Conservation (phyloP, 2,113 vertebrate species). For the Odocoileus hemionus region DNA sequence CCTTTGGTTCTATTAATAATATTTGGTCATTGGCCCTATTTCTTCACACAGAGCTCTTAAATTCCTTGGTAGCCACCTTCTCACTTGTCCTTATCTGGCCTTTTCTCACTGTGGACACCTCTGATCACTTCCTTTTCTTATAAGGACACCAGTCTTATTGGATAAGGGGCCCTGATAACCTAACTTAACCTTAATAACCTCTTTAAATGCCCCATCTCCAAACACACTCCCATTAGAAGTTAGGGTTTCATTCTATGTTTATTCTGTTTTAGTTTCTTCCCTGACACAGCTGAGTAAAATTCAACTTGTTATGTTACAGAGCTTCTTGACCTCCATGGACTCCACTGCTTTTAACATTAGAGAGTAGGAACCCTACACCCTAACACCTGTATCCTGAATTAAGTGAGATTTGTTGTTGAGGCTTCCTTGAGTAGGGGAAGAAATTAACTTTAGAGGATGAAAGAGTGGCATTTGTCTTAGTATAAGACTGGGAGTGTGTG, state of each 20-base stretch:
- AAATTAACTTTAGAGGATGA: background rate
- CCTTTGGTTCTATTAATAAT: background rate
- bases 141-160: background rate
- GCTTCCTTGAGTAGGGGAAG: background rate
- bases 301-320: background rate
- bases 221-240: too few species aligned
- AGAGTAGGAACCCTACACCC: rapidly evolving
- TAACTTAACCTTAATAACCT: background rate
- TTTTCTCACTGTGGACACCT: background rate
- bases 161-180: background rate
- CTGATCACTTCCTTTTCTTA: background rate
- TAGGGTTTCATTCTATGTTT: background rate
- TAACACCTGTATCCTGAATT: background rate
- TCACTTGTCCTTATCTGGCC: background rate
- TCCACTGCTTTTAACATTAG: background rate
- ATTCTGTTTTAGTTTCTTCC: background rate
- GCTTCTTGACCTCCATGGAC: rapidly evolving
- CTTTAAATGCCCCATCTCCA: background rate
- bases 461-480: background rate
- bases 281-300: background rate
- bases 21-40: background rate
- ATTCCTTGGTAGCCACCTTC: background rate
- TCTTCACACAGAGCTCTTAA: background rate
- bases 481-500: too few species aligned
- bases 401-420: background rate